A percentile compares a stretch with the other conserved stretches of the same genome.
These are phyloP conservation scores for Rhamnusium bicolor DNA, from an alignment of 2,888 invertebrate species.

Conservation along the genomic window DNA sequence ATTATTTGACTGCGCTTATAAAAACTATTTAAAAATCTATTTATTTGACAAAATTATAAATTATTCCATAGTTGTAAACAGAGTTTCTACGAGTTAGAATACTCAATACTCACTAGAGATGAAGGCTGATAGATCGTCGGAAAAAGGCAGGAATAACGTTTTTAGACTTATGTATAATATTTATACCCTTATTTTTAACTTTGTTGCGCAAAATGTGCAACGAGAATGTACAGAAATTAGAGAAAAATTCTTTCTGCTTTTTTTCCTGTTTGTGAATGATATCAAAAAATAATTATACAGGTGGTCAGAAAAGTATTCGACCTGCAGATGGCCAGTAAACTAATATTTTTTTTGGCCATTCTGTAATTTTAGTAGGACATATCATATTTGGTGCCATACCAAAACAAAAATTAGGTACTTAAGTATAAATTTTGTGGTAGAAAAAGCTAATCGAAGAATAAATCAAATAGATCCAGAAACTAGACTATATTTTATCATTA, in stretches of 20 bases:
- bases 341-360: conserved; percentile 36
- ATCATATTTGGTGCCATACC: conserved; percentile 63
- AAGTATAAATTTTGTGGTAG: conserved; percentile 34
- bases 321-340: neutral
- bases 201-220: neutral
- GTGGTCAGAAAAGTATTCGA: neutral
- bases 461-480: no score
- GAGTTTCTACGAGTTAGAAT: conserved; percentile 59
- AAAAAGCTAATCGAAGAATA: neutral
- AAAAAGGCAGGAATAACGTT: conserved; percentile 54
- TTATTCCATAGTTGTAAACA: conserved; percentile 63
- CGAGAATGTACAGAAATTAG: conserved; percentile 25
- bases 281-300: conserved; percentile 24
- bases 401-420: conserved; percentile 56
- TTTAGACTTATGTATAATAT: conserved; percentile 63
- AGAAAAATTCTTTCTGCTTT: conserved; percentile 38
- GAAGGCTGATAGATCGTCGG: conserved; percentile 67
- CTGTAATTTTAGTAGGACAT: conserved; percentile 56
- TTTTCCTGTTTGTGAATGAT: conserved; percentile 35
- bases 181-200: conserved; percentile 59
- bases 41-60: conserved; percentile 59
- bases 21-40: conserved; percentile 44
- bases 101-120: conserved; percentile 69
- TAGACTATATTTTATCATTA: no score
- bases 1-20: conserved; percentile 49